These are phyloP conservation scores for Tribolium freemani DNA, from an alignment of 2,888 invertebrate genomes.

Conservation along the genomic window DNA sequence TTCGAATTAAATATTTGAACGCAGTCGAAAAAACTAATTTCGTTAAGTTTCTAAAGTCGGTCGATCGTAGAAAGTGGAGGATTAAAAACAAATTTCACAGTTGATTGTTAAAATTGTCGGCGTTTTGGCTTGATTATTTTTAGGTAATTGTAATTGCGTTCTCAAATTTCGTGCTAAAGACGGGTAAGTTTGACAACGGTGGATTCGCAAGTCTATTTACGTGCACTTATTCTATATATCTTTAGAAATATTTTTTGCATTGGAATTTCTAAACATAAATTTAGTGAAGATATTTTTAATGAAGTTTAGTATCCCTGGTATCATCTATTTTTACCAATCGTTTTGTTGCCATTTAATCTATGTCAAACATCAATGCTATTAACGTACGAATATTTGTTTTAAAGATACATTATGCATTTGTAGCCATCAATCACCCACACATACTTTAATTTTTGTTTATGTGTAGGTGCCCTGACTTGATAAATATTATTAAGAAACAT, in stretches of 20 bases:
- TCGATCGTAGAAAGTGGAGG: neutral
- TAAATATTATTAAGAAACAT: neutral
- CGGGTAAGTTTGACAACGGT: conserved; percentile 13
- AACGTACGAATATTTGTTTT: conserved; percentile 17
- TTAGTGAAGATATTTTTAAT: conserved; percentile 38
- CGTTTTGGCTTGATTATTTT: neutral
- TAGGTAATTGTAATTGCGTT: neutral
- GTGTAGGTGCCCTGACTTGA: neutral
- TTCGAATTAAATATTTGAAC: neutral
- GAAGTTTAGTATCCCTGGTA: conserved; percentile 29
- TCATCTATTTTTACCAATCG: conserved; percentile 38
- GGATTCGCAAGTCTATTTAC: conserved; percentile 35
- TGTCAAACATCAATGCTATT: conserved; percentile 22
- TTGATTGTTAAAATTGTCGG: neutral
- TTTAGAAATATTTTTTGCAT: conserved; percentile 38
- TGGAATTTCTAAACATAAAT: conserved; percentile 36
- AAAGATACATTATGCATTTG: conserved; percentile 6
- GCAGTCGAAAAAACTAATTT: neutral
- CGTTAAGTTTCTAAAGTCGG: neutral
- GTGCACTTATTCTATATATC: conserved; percentile 29
- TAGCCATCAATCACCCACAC: conserved; percentile 9
- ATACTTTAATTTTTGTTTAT: conserved; percentile 1
- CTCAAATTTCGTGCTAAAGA: neutral
- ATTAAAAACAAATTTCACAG: neutral
- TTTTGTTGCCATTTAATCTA: conserved; percentile 35